Evolutionary conservation across 2,888 invertebrate species (phyloP).

Genomic region (Rhagophthalmus giganteus): DNA sequence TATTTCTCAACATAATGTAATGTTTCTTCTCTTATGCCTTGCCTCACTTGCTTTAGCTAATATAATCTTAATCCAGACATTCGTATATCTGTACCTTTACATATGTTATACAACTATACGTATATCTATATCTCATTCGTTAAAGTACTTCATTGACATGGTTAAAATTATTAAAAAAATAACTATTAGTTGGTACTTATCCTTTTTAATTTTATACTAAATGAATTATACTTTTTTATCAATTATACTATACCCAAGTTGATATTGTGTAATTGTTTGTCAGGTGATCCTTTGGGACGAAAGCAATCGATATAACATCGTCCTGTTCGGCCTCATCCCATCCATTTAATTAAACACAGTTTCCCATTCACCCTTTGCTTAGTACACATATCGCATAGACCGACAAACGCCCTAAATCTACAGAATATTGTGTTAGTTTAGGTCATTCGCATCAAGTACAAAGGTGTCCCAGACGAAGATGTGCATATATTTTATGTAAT

Average conservation of each 20-base stretch:
- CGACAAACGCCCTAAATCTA: conserved; percentile 22
- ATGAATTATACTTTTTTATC: not conserved
- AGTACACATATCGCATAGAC: conserved; percentile 20
- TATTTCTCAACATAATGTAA: conserved; percentile 31
- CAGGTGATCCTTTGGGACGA: conserved; percentile 56
- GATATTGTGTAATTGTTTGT: conserved; percentile 64
- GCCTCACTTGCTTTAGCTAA: not conserved
- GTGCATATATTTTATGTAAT: conserved; percentile 10
- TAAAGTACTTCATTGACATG: no score
- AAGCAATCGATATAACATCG: conserved; percentile 51
- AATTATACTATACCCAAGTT: conserved; percentile 60
- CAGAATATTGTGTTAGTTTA: conserved; percentile 18
- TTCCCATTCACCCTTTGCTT: conserved; percentile 31
- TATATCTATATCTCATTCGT: no score
- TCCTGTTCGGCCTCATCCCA: conserved; percentile 44
- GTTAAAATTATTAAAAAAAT: no score
- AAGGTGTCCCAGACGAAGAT: conserved; percentile 12
- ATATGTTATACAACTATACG: not conserved
- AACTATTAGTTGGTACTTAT: no score
- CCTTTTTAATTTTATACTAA: no score
- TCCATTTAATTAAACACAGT: conserved; percentile 47
- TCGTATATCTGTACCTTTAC: not conserved
- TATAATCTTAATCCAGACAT: no score
- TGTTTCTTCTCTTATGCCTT: conserved; percentile 12
- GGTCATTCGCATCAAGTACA: conserved; percentile 6